Evolutionary conservation across 2,888 invertebrate genomes (phyloP), one percentile per base, ranked within the genome.

Genomic region (Tiliacea aurago): DNA sequence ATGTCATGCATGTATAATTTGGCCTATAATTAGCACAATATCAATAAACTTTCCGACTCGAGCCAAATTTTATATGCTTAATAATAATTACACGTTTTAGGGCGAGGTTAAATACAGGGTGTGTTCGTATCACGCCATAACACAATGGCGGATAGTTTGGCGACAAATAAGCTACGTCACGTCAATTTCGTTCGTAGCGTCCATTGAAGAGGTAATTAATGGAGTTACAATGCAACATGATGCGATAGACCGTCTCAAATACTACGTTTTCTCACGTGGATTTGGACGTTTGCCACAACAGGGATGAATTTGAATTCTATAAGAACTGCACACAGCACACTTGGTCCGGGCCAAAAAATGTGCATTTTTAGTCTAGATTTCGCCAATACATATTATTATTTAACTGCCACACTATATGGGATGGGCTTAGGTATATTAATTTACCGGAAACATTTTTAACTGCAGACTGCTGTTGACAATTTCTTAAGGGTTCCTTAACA

Each of bases 21-120:
- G n/a, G 64, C 37, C 59, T 65, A 75, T 67, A 63, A 63, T 58
- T 58, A 78, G 41, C 33, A 67, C 58, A 78, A 72, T 72, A 83
- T 58, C 73, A 80, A 78, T 83, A 66, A 73, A 78, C 78, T 70
- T 67, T 78, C 59, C 70, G 37, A 70, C 69, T 70, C 41, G 11
- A 69, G 55, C 41, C 59, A 80, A 80, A 69, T 56, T 79, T 55
- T 41, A 45, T 70, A 75, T 62, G 45, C 37, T 70, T 70, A 70
- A 79, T 51, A 65, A n/a, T 68, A 79, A 70, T 74, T 78, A 83
- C 74, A 64, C 45, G 20, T 53, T 56, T 28, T 49, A 71, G 73
- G 86, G 85, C 64, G 85, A 76, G 86, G 83, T 73, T 76, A 77
- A 75, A 76, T 73, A 73, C 65, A 73, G 73, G 87, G 87, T 78